Evolutionary conservation across 1,140 invertebrate species (phyloP), one percentile per base, ranked within the genome.

Genomic region (Radopholus similis): DNA sequence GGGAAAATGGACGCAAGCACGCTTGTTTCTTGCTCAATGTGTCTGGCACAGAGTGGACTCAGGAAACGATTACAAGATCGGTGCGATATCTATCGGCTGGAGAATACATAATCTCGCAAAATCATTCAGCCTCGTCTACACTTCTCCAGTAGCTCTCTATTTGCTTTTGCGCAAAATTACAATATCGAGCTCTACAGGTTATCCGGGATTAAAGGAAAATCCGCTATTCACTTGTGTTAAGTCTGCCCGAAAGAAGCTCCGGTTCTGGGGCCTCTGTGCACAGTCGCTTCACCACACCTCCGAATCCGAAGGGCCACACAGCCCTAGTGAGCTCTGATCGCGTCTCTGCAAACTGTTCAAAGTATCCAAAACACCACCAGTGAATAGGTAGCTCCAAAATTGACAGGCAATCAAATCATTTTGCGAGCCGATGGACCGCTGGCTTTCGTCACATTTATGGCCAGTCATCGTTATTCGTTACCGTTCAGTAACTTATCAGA

Each of bases 11-110:
- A 4, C 66, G 63, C 15, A 57, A 64, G 30, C 68, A 72, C n/a
- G 58, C 56, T 4, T 81, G 78, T 51, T 82, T 78, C 56, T 58
- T 80, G n/a, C 76, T 81, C 54, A 80, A 82, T 67, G 73, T 81
- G 40, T 70, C 74, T 26, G 64, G 71, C 5, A 54, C 77, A 4
- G 63, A 74, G 23, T 75, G 75, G 68, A 75, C 55, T 35, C 18
- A 34, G 15, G 60, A 78, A 53, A 74, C 63, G 34, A 74, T 82
- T 47, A 40, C 59, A 32, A 21, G 13, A n/a, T 64, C 54, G 55
- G 63, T 64, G 6, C 4, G 63, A 26, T 37, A 62, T 26, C 26
- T 4, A 63, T 9, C 4, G 28, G 18, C 54, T 23, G 2, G 18
- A 64, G 53, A 42, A 62, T 63, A 18, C 42, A 11, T 21, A 64